These are phyloP conservation scores for Nycteola revayana DNA, from an alignment of 2,888 invertebrate genomes.

Conservation along the genomic window DNA sequence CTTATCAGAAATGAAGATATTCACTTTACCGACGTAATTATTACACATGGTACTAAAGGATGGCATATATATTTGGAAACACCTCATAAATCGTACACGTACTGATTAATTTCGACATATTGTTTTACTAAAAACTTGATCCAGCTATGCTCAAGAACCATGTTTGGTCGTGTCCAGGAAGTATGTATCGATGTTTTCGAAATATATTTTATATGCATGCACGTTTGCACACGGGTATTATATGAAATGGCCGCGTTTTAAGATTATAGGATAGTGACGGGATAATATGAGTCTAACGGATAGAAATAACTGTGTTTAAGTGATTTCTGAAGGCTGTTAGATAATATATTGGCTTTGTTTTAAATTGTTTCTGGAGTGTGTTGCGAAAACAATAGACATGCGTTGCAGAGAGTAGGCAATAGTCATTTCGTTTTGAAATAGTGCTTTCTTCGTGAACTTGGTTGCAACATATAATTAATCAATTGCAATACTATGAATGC, in stretches of 20 bases:
- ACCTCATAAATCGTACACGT: too few species aligned
- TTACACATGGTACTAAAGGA: too few species aligned
- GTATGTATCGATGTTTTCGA: constrained; percentile 10
- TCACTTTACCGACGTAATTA: too few species aligned
- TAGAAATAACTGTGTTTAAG: constrained; percentile 21
- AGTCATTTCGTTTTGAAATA: too few species aligned
- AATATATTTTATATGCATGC: constrained; percentile 19
- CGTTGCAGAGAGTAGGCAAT: too few species aligned
- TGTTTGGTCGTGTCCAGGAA: constrained; percentile 34
- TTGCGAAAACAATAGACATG: constrained; percentile 4
- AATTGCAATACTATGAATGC: too few species aligned
- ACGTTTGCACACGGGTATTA: constrained; percentile 5
- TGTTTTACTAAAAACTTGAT: constrained; percentile 17
- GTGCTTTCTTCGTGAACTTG: too few species aligned
- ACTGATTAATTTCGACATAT: constrained; percentile 1
- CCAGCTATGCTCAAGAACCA: constrained; percentile 9
- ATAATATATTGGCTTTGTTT: constrained; percentile 12
- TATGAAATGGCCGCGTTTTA: constrained; percentile 5
- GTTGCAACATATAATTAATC: too few species aligned
- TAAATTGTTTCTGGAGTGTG: constrained; percentile 7
- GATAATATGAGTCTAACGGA: constrained; percentile 17
- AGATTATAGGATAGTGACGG: constrained; percentile 26
- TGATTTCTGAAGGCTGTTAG: constrained; percentile 14
- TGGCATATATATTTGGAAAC: too few species aligned
- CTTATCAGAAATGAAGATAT: too few species aligned